Conservation (phyloP, 2,113 vertebrate genomes). For the Acanthochromis polyacanthus region DNA sequence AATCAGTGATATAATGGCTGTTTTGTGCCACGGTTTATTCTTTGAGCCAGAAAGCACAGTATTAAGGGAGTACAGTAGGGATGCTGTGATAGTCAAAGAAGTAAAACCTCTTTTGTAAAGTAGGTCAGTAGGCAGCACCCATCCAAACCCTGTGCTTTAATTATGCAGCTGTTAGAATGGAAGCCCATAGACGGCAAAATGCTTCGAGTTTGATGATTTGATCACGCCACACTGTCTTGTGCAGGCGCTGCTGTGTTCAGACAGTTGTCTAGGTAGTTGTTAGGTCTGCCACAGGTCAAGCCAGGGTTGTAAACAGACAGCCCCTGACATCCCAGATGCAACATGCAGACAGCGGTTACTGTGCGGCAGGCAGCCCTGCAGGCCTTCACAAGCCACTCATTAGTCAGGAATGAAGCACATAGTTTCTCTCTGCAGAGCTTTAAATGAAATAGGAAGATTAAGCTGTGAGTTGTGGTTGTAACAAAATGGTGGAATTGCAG, state of each 20-base stretch:
- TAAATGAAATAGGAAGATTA: constrained; percentile 10
- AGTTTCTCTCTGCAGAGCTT: constrained; percentile 22
- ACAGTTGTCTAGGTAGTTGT: constrained; percentile 16
- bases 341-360: constrained; percentile 17
- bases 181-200: constrained; percentile 13
- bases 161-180: constrained; percentile 32
- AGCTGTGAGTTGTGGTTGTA: not conserved
- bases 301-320: not conserved
- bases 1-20: not conserved
- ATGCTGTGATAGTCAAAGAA: constrained; percentile 49
- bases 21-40: constrained; percentile 7
- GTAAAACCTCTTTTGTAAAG: constrained; percentile 74
- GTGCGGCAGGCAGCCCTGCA: constrained; percentile 8
- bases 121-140: constrained; percentile 78
- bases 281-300: constrained; percentile 25
- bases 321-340: constrained; percentile 33
- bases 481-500: no score
- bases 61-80: constrained; percentile 12
- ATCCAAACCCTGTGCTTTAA: constrained; percentile 57
- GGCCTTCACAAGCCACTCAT: constrained; percentile 19
- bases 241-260: not conserved
- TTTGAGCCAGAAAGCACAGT: not conserved
- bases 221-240: not conserved
- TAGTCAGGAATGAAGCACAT: constrained; percentile 21
- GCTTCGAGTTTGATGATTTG: constrained; percentile 17